phyloP scores from a whole-genome alignment of 2,113 vertebrate species.

The Formicarius rufipectus region DNA sequence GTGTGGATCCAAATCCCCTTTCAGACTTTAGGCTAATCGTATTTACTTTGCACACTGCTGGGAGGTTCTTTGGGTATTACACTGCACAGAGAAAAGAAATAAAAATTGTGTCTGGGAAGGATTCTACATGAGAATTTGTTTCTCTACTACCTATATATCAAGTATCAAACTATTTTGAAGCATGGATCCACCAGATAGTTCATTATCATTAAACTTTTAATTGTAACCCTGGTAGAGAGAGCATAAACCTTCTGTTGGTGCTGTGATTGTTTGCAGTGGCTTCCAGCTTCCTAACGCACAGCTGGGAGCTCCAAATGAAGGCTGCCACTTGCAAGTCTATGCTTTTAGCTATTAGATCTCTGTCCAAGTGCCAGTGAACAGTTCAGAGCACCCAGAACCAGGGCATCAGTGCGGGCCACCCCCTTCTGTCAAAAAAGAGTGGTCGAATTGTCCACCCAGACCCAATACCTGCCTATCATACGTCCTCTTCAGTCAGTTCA shows the following conservation, averaged over 20 bases:
- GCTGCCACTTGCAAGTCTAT: accelerated
- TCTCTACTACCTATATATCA: neutral
- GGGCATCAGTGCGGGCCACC: accelerated
- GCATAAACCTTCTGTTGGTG: neutral
- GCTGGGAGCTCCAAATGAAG: neutral
- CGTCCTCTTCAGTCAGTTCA: too few species aligned
- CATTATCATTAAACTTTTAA: neutral
- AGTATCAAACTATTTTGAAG: neutral
- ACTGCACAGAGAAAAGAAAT: neutral
- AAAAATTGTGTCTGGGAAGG: neutral
- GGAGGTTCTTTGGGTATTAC: neutral
- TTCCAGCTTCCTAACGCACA: neutral
- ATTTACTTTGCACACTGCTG: neutral
- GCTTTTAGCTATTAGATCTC: neutral
- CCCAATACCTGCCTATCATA: accelerated
- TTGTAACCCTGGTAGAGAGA: neutral
- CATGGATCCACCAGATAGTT: neutral
- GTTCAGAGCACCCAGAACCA: neutral
- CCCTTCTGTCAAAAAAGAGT: neutral
- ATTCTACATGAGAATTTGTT: neutral
- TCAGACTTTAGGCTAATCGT: neutral
- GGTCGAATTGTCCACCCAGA: too few species aligned
- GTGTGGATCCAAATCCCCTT: neutral
- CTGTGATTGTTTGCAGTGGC: neutral
- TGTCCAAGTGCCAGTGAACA: neutral